Conservation (phyloP, 2,797 vertebrate species). For the Eulemur rubriventer region DNA sequence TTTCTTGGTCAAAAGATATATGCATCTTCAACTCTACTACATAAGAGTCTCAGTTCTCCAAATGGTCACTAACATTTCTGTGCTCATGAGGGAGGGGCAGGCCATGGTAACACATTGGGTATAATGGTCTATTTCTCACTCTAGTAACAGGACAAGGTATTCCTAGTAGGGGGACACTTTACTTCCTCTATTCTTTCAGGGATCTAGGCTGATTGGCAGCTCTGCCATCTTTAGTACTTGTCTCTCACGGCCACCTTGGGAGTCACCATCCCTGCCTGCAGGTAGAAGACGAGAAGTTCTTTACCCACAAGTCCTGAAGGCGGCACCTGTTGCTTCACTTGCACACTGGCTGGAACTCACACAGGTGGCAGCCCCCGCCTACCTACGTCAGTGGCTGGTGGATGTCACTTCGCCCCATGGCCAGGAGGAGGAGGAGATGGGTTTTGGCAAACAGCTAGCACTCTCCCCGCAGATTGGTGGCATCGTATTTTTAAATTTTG, state of each 20-base stretch:
- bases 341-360: fast-evolving
- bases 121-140: not conserved
- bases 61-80: not conserved
- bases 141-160: not conserved
- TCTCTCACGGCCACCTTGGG: not conserved
- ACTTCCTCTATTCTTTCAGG: not conserved
- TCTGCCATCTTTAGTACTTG: not conserved
- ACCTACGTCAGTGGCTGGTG: fast-evolving
- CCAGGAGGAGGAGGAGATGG: not conserved
- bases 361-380: not conserved
- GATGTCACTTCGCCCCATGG: too few species aligned
- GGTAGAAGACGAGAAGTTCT: not conserved
- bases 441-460: not conserved
- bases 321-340: fast-evolving
- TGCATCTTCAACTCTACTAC: not conserved
- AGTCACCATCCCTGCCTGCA: fast-evolving
- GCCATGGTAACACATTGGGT: too few species aligned
- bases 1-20: not conserved
- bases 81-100: too few species aligned
- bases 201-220: not conserved
- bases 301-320: not conserved
- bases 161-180: too few species aligned
- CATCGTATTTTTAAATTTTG: not conserved
- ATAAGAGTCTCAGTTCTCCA: not conserved
- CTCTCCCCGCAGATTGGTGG: not conserved